These are phyloP conservation scores for Apis dorsata DNA, from an alignment of 1,140 invertebrate species.

Conservation along the genomic window DNA sequence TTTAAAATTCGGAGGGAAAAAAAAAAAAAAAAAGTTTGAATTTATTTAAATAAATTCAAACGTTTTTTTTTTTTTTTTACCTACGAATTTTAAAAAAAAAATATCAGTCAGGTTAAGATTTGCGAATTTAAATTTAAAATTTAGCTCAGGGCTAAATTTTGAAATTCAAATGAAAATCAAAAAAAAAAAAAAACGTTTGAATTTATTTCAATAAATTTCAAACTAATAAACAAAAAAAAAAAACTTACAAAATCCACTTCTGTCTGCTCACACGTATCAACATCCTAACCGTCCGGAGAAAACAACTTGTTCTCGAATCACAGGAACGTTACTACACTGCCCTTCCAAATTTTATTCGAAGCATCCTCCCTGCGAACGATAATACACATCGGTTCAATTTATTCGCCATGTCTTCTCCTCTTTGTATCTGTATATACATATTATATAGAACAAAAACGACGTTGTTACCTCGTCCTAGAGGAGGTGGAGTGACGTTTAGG, in stretches of 20 bases:
- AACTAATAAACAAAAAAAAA: too few relatives aligned
- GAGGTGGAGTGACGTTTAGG: slow-evolving; percentile 25
- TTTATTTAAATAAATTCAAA: too few relatives aligned
- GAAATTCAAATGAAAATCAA: too few relatives aligned
- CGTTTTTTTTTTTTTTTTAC: too few relatives aligned
- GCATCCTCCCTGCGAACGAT: neutral
- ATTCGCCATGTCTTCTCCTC: slow-evolving; percentile 1
- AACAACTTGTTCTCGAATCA: neutral
- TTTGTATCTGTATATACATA: neutral
- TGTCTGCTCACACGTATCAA: neutral
- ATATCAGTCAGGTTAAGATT: neutral
- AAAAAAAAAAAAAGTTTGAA: too few relatives aligned
- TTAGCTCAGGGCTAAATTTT: neutral
- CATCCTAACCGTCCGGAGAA: neutral
- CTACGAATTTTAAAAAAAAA: too few relatives aligned
- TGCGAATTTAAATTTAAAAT: neutral
- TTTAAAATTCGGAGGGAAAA: too few relatives aligned
- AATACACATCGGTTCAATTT: slow-evolving; percentile 24
- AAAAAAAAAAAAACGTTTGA: too few relatives aligned
- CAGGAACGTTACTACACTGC: neutral
- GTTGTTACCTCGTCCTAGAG: slow-evolving; percentile 8
- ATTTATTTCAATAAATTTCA: too few relatives aligned
- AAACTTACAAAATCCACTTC: too few relatives aligned
- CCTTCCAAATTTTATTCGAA: neutral
- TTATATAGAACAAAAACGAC: slow-evolving; percentile 14